Base-by-base conservation (phyloP, 1,140 invertebrate species). In the Caligus rogercresseyi region DNA sequence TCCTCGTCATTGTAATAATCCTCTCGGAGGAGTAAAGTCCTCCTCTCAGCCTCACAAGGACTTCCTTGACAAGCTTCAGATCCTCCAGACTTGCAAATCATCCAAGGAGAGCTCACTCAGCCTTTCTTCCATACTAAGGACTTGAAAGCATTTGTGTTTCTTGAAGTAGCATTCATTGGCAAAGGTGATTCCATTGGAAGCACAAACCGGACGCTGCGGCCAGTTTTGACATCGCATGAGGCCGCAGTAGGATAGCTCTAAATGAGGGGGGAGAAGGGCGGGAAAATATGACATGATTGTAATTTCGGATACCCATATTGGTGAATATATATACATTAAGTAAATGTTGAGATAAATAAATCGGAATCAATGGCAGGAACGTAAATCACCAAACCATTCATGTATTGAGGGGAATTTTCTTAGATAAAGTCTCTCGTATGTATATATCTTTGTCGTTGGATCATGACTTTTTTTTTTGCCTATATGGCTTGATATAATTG, bases 151-250 rank as follows among this genome's bases (percentile, higher is more conserved):
- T n/a, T 43, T 43, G n/a, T 43, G n/a, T 43, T 43, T 43, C n/a
- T 43, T 43, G 31, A 91, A 79, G 73, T 86, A 84, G 74, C 88
- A 91, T 66, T 84, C 81, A 76, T 89, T 90, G 61, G 83, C 80
- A 73, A 93, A 92, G 60, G 87, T 87, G 69, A 87, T 83, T 54
- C 88, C 87, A 72, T 93, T 86, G 43, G 83, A 82, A 26, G 67
- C 68, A 68, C 89, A 93, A 14, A 93, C 86, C 0, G 88, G 87
- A 64, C 72, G 71, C 73, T 87, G 89, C 73, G 90, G 85, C 31
- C 31, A 43, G 53, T 83, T 80, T n/a, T 83, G 79, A 72, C 89
- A 93, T 18, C 77, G 77, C 4, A 84, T 84, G 75, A 89, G 92
- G 67, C 86, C 84, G 74, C 89, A 93, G 52, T 78, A 76, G 15